Conservation (phyloP, 1,140 invertebrate species). For the Cydia pomonella region DNA sequence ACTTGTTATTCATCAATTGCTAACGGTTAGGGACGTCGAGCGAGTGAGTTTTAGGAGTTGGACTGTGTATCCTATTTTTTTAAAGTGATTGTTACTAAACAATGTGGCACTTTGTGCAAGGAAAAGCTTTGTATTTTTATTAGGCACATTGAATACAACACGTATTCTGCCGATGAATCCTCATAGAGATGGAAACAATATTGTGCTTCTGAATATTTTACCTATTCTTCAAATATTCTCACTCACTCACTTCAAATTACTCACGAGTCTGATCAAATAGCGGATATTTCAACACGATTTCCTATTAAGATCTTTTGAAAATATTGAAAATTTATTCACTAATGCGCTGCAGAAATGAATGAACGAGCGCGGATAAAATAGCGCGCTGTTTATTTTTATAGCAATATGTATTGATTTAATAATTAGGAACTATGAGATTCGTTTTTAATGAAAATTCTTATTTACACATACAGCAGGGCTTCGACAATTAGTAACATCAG, state of each 20-base stretch:
- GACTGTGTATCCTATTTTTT: constrained; percentile 2
- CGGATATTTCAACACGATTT: constrained; percentile 39
- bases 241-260: too few species aligned
- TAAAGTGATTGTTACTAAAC: constrained; percentile 3
- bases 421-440: background rate
- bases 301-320: constrained; percentile 48
- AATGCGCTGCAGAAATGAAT: constrained; percentile 28
- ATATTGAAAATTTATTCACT: constrained; percentile 51
- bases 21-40: background rate
- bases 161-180: background rate
- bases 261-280: background rate
- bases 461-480: background rate
- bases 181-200: background rate
- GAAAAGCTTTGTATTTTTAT: background rate
- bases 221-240: constrained; percentile 11
- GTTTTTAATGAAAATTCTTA: background rate
- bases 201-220: constrained; percentile 27
- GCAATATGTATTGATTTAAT: constrained; percentile 4
- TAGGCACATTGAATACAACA: background rate
- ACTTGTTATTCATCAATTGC: constrained; percentile 30
- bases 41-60: background rate
- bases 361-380: constrained; percentile 5
- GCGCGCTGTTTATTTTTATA: background rate
- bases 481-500: background rate
- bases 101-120: background rate